Base-by-base conservation (phyloP, 2,113 vertebrate species). In the Calidris pygmaea region DNA sequence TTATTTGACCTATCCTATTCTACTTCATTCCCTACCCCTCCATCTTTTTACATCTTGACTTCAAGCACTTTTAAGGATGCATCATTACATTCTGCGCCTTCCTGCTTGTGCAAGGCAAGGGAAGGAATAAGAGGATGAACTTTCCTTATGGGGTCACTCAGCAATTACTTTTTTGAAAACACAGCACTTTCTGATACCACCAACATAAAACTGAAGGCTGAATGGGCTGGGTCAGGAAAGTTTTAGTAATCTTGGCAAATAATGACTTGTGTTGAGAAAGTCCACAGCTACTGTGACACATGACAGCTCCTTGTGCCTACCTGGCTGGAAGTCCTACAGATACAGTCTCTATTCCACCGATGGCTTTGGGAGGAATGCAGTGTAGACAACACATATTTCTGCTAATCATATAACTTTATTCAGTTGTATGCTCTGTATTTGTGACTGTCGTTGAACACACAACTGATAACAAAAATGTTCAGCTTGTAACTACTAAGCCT, bases 111-210 rank as follows among this genome's bases (percentile, higher is more conserved):
- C 68, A 81, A 90, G 65, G 73, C 56, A 85, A 87, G 43, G 12
- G 34, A 95, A 87, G 39, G 84, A 92, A 62, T 39, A 90, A 5
- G 9, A 90, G 37, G 83, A 95, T 84, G 92, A 94, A 88, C 65
- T 80, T 86, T 79, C 34, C 76, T 88, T 89, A 5, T 41, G 23
- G 92, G 66, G 70, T 89, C 86, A 86, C 53, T 68, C 35, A 60
- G 52, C 60, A 95, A 88, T 90, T 90, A 94, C 91, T 89, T 86
- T 90, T 94, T 80, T 88, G 95, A 86, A 92, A 90, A 88, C 82
- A 63, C 70, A 85, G 90, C 90, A 92, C 43, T 84, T 93, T 89
- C 86, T 75, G 41, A 65, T 88, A 86, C 50, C 21, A 56, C 56
- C 73, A 89, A 53, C 88, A 93, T 92, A 92, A 95, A 96, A 86